Conservation (phyloP, 2,888 invertebrate species). For the Drosophila kuntzei region DNA sequence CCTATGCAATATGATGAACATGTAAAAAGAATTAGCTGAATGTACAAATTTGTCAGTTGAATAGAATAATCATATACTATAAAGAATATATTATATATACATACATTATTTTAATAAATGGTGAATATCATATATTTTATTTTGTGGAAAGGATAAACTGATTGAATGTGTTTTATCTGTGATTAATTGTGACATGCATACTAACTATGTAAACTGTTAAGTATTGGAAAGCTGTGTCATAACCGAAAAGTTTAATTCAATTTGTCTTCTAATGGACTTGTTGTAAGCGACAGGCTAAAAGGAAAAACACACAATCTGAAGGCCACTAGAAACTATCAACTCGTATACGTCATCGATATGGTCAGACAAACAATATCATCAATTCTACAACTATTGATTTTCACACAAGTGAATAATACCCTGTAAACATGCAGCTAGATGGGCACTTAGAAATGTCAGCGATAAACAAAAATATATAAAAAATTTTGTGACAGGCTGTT, state of each 20-base stretch:
- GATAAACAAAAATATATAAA: background rate
- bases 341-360: constrained; percentile 46
- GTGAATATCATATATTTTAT: background rate
- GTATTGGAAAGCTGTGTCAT: constrained; percentile 4
- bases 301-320: constrained; percentile 24
- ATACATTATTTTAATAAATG: no score
- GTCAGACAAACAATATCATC: constrained; percentile 30
- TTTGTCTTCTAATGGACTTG: constrained; percentile 38
- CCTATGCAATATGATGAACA: no score
- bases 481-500: constrained; percentile 55
- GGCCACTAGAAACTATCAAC: constrained; percentile 24
- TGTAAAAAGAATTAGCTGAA: no score
- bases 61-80: no score
- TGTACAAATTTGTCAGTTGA: no score
- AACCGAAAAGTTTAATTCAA: constrained; percentile 20
- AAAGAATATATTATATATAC: no score
- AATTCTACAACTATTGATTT: constrained; percentile 45
- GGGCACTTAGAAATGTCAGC: constrained; percentile 41
- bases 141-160: background rate
- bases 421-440: constrained; percentile 26
- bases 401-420: constrained; percentile 17
- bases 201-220: constrained; percentile 3
- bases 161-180: background rate
- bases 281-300: constrained; percentile 35
- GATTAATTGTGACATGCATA: no score